Conservation (phyloP, 2,888 invertebrate genomes). For the Octodonta nipae region DNA sequence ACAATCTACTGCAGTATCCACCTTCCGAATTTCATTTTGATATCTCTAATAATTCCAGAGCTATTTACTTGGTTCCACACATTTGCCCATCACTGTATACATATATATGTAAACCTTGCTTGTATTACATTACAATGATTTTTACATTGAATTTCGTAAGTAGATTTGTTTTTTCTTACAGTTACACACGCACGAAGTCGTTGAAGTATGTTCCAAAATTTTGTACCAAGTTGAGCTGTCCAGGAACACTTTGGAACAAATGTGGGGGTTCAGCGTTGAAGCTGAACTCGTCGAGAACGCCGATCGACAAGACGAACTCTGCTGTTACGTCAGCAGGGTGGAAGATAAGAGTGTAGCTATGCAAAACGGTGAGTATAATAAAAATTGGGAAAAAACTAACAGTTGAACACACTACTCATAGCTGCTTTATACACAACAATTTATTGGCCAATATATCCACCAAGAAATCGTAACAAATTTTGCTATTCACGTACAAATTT, state of each 20-base stretch:
- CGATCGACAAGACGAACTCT: slow-evolving; percentile 89
- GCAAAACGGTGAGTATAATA: slow-evolving; percentile 87
- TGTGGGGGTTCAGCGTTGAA: slow-evolving; percentile 97
- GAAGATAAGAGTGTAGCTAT: slow-evolving; percentile 91
- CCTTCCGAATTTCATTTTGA: no score
- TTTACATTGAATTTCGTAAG: not conserved
- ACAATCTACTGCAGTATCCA: no score
- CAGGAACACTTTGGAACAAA: slow-evolving; percentile 77
- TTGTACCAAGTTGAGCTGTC: slow-evolving; percentile 91
- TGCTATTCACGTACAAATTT: no score
- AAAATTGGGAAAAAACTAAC: no score
- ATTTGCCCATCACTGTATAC: no score
- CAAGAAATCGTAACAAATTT: no score
- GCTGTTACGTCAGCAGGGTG: slow-evolving; percentile 92
- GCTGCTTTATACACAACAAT: no score
- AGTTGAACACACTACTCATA: no score
- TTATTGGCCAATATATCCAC: no score
- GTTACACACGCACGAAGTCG: slow-evolving; percentile 85
- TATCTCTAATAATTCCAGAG: no score
- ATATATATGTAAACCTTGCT: no score
- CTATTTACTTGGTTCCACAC: no score
- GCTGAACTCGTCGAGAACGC: slow-evolving; percentile 93
- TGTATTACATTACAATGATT: not conserved
- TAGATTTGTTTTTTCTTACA: slow-evolving; percentile 33
- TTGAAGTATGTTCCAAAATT: slow-evolving; percentile 93